phyloP scores from a whole-genome alignment of 2,797 vertebrate species.

The Mareca penelope region DNA sequence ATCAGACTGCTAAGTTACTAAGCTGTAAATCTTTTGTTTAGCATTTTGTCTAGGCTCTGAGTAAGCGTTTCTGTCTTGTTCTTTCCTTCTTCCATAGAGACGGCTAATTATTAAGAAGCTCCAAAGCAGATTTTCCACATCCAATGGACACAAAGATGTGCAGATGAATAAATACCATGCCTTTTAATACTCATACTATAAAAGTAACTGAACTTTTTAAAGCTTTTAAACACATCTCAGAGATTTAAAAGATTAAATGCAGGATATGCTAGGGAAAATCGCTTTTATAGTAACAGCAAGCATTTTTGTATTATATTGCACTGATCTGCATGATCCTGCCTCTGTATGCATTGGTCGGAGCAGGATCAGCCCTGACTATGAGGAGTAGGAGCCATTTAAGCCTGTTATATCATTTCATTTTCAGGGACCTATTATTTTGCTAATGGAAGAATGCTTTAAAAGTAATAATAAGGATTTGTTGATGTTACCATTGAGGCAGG shows the following conservation, averaged over 20 bases:
- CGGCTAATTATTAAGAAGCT: not conserved
- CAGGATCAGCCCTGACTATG: slow-evolving; percentile 30
- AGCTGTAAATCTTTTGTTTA: slow-evolving; percentile 13
- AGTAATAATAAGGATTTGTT: slow-evolving; percentile 29
- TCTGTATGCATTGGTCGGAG: not conserved
- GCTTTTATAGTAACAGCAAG: slow-evolving; percentile 53
- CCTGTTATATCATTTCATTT: slow-evolving; percentile 38
- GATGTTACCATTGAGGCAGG: slow-evolving; percentile 49
- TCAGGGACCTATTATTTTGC: slow-evolving; percentile 71
- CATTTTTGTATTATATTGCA: slow-evolving; percentile 57
- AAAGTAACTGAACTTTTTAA: slow-evolving; percentile 1
- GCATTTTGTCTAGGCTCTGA: not conserved
- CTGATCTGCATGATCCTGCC: slow-evolving; percentile 54
- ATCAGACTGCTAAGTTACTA: not conserved
- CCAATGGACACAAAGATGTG: not conserved
- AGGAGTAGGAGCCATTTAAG: slow-evolving; percentile 46
- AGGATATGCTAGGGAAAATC: slow-evolving; percentile 49
- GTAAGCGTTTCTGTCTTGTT: not conserved
- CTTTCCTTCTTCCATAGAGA: not conserved
- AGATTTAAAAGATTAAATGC: slow-evolving; percentile 41
- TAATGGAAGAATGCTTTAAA: slow-evolving; percentile 62
- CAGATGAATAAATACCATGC: not conserved
- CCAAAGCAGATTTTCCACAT: not conserved
- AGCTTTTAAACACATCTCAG: slow-evolving; percentile 34
- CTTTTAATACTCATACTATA: slow-evolving; percentile 38